A percentile compares a stretch with the other conserved stretches of the same genome.
Conservation (phyloP, 2,797 vertebrate genomes). For the Mycteria americana region DNA sequence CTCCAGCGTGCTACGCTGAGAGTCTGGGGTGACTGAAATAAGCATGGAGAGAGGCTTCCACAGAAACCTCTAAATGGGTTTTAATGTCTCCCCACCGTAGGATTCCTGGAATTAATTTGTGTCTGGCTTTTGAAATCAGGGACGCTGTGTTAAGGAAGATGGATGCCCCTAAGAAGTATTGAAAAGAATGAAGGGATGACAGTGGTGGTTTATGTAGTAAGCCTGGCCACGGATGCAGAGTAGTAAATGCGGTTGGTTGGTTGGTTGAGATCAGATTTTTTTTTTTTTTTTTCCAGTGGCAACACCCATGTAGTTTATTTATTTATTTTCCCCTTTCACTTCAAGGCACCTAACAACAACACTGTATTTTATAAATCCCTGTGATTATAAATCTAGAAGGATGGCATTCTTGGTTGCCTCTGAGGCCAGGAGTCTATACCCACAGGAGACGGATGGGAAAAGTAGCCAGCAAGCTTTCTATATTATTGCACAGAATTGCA, state of each 20-base stretch:
- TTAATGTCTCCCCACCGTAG: slow-evolving; percentile 34
- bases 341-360: slow-evolving; percentile 3
- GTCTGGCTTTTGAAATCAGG: slow-evolving; percentile 53
- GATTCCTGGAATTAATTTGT: slow-evolving; percentile 67
- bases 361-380: slow-evolving; percentile 31
- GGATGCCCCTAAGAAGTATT: slow-evolving; percentile 41
- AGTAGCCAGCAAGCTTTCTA: slow-evolving; percentile 5
- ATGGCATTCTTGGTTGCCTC: slow-evolving; percentile 45
- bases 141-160: slow-evolving; percentile 52
- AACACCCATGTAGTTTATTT: background rate
- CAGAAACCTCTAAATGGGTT: slow-evolving; percentile 65
- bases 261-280: slow-evolving; percentile 34
- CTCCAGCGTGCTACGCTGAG: background rate
- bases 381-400: slow-evolving; percentile 33
- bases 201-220: slow-evolving; percentile 14
- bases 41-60: slow-evolving; percentile 39
- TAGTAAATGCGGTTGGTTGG: slow-evolving; percentile 35
- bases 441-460: slow-evolving; percentile 25
- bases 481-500: slow-evolving; percentile 54
- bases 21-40: slow-evolving; percentile 22
- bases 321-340: slow-evolving; percentile 42
- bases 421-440: slow-evolving; percentile 4
- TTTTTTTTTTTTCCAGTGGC: background rate
- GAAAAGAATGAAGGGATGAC: slow-evolving; percentile 30
- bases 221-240: background rate